Evolutionary conservation across 1,140 invertebrate species (phyloP).

Genomic region (Anastrepha obliqua): DNA sequence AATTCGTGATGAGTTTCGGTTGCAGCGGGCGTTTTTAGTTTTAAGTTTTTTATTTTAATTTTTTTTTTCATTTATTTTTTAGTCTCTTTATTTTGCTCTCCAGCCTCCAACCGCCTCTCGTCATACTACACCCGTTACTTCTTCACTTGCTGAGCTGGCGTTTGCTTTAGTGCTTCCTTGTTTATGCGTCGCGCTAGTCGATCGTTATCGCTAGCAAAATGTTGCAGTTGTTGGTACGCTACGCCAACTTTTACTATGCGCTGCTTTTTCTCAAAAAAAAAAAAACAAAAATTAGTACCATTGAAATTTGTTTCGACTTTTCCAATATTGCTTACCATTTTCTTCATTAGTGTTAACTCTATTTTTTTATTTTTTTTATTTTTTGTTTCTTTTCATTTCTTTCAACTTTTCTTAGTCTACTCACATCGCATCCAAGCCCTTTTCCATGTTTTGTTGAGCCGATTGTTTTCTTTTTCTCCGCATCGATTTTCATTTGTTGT

Average conservation of each 20-base stretch:
- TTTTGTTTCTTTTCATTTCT: conserved; percentile 52
- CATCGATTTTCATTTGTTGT: conserved; percentile 3
- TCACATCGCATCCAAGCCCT: not conserved
- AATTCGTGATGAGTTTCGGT: conserved; percentile 53
- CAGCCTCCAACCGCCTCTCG: conserved; percentile 3
- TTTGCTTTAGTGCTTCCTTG: conserved; percentile 1
- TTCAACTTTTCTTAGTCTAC: conserved; percentile 55
- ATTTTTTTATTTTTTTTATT: not conserved
- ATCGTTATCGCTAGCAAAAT: conserved; percentile 41
- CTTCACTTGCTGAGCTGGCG: conserved; percentile 4
- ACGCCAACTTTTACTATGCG: not conserved
- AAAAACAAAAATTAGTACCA: not conserved
- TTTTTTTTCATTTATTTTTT: too few relatives aligned
- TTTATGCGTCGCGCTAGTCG: conserved; percentile 37
- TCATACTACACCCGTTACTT: conserved; percentile 31
- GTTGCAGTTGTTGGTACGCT: not conserved
- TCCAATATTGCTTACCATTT: not conserved
- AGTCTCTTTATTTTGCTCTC: too few relatives aligned
- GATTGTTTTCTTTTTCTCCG: conserved; percentile 61
- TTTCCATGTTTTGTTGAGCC: conserved; percentile 55
- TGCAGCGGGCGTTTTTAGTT: conserved; percentile 18
- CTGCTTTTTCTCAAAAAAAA: not conserved
- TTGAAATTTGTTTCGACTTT: conserved; percentile 2
- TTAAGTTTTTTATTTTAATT: too few relatives aligned
- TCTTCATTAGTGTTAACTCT: not conserved